These are phyloP conservation scores for Mactromeris polynyma DNA, from an alignment of 2,888 invertebrate genomes.

Conservation along the genomic window DNA sequence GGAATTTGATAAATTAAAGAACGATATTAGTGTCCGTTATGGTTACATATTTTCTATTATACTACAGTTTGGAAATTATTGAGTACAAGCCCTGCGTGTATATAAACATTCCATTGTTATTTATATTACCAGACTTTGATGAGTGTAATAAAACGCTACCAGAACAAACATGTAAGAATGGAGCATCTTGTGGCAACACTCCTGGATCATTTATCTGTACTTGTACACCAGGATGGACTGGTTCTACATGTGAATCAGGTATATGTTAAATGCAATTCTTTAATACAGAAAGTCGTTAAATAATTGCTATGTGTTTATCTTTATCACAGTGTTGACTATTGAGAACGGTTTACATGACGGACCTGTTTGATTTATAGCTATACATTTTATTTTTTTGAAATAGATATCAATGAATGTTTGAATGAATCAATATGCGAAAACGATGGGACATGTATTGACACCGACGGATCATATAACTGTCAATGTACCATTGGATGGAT, in stretches of 20 bases:
- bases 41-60: too few relatives aligned
- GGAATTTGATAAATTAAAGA: background rate
- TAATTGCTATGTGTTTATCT: background rate
- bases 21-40: too few relatives aligned
- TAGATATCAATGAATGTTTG: conserved; percentile 2
- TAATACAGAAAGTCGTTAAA: too few relatives aligned
- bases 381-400: background rate
- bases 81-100: background rate
- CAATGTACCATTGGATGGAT: background rate
- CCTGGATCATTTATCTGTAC: conserved; percentile 61
- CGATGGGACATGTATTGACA: too few relatives aligned
- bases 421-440: too few relatives aligned
- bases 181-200: conserved; percentile 61
- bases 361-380: too few relatives aligned
- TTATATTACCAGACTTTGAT: background rate
- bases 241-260: conserved; percentile 62
- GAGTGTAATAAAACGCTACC: background rate
- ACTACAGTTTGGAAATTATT: too few relatives aligned
- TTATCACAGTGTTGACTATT: too few relatives aligned
- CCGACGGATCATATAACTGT: too few relatives aligned
- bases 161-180: conserved; percentile 57
- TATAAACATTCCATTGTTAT: background rate
- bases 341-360: too few relatives aligned
- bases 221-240: conserved; percentile 66
- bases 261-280: background rate